Evolutionary conservation across 37 sponge, comb jelly and placozoan genomes (phyloP).

Genomic region (Ianthella basta): DNA sequence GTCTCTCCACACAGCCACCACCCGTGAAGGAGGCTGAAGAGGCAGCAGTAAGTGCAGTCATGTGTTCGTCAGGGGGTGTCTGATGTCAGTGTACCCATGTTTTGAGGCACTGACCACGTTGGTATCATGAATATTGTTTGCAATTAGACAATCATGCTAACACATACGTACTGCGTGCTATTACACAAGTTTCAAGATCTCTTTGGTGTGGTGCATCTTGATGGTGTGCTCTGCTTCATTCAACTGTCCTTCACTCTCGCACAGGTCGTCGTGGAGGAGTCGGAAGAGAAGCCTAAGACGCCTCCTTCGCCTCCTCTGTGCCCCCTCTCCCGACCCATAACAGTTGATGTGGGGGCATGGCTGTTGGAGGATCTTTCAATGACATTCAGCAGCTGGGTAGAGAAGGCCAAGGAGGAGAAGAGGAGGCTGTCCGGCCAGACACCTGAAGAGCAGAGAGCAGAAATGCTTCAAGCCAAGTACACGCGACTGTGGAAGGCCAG

Average conservation of each 20-base stretch:
- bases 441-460: neutral
- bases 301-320: neutral
- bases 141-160: too few species aligned
- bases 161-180: too few species aligned
- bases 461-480: constrained; percentile 68
- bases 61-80: too few species aligned
- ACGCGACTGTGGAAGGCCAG: constrained; percentile 56
- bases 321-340: neutral
- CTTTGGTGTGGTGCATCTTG: too few species aligned
- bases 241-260: neutral
- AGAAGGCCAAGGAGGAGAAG: constrained; percentile 9
- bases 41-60: neutral
- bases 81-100: too few species aligned
- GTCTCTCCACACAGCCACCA: constrained; percentile 18
- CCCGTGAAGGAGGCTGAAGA: constrained; percentile 25
- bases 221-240: too few species aligned
- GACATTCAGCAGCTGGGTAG: constrained; percentile 17
- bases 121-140: too few species aligned
- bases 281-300: neutral
- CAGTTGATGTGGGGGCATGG: constrained; percentile 1
- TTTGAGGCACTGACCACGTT: too few species aligned
- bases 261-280: too few species aligned
- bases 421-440: neutral
- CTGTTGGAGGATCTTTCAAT: neutral
- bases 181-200: too few species aligned